A percentile compares a stretch with the other conserved stretches of the same genome.
These are phyloP conservation scores for Petroica traversi DNA, from an alignment of 2,113 vertebrate species.

Conservation along the genomic window DNA sequence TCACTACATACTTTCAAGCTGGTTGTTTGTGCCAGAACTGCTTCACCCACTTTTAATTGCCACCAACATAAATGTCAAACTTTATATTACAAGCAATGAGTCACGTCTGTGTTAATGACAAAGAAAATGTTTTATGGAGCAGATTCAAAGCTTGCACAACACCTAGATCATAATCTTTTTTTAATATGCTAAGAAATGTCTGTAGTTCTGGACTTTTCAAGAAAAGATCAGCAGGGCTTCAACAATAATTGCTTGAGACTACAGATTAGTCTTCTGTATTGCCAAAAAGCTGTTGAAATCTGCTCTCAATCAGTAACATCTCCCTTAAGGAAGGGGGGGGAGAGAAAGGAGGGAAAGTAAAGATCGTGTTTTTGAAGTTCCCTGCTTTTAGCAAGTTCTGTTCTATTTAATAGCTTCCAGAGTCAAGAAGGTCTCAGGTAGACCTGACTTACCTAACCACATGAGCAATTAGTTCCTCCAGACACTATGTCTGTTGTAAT, in stretches of 20 bases:
- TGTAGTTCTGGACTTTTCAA: conserved; percentile 55
- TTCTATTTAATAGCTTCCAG: conserved; percentile 70
- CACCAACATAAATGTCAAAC: conserved; percentile 27
- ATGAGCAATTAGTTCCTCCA: conserved; percentile 70
- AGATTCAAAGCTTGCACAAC: conserved; percentile 22
- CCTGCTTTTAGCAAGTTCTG: conserved; percentile 65
- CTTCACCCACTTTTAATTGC: conserved; percentile 13
- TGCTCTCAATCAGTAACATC: background rate
- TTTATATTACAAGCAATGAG: conserved; percentile 28
- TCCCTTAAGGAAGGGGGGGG: background rate
- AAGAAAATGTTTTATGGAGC: conserved; percentile 38
- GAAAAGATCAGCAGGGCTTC: conserved; percentile 42
- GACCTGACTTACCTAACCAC: conserved; percentile 61
- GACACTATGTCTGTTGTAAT: conserved; percentile 57
- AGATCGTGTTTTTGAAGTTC: conserved; percentile 58
- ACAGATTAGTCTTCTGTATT: background rate
- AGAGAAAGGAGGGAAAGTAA: background rate
- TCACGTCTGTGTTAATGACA: conserved; percentile 49
- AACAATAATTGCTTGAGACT: conserved; percentile 39
- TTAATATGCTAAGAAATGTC: conserved; percentile 28
- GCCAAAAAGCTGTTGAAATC: conserved; percentile 39
- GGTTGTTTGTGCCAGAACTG: conserved; percentile 5
- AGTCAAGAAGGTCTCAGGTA: conserved; percentile 72
- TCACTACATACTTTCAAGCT: background rate
- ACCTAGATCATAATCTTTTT: conserved; percentile 1